Conservation (phyloP, 1,140 invertebrate species). For the Drosophila grimshawi region DNA sequence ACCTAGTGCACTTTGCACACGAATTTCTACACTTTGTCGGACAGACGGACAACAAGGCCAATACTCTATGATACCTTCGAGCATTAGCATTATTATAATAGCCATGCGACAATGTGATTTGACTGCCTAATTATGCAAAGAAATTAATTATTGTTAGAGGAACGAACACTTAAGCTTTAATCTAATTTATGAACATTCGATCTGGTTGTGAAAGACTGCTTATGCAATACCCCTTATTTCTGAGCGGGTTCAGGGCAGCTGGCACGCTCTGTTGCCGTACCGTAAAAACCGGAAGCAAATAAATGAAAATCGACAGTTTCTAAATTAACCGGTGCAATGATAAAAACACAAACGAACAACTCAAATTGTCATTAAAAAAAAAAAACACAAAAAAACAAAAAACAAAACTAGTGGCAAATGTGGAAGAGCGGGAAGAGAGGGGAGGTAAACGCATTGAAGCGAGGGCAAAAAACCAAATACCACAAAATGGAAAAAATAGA, state of each 20-base stretch:
- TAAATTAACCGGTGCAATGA: conserved; percentile 76
- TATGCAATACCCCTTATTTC: too few relatives aligned
- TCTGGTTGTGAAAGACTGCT: not conserved
- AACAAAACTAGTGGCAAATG: not conserved
- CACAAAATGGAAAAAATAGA: conserved; percentile 24
- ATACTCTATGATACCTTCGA: too few relatives aligned
- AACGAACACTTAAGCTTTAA: too few relatives aligned
- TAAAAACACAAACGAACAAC: conserved; percentile 53
- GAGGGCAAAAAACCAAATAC: conserved; percentile 55
- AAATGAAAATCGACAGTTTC: conserved; percentile 78
- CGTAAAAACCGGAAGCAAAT: conserved; percentile 60
- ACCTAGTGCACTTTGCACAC: too few relatives aligned
- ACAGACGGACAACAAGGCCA: too few relatives aligned
- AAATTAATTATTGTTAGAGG: too few relatives aligned
- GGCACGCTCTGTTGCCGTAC: conserved; percentile 53
- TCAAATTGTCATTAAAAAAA: conserved; percentile 69
- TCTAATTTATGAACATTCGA: not conserved
- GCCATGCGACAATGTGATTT: too few relatives aligned
- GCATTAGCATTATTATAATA: too few relatives aligned
- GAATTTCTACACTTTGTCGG: too few relatives aligned
- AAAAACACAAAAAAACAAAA: conserved; percentile 10
- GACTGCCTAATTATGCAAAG: too few relatives aligned
- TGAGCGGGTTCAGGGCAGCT: conserved; percentile 37
- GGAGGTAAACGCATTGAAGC: conserved; percentile 46
- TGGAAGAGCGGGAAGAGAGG: not conserved